phyloP scores from a whole-genome alignment of 2,888 invertebrate species.

The Vannuccia rotundouncinata region DNA sequence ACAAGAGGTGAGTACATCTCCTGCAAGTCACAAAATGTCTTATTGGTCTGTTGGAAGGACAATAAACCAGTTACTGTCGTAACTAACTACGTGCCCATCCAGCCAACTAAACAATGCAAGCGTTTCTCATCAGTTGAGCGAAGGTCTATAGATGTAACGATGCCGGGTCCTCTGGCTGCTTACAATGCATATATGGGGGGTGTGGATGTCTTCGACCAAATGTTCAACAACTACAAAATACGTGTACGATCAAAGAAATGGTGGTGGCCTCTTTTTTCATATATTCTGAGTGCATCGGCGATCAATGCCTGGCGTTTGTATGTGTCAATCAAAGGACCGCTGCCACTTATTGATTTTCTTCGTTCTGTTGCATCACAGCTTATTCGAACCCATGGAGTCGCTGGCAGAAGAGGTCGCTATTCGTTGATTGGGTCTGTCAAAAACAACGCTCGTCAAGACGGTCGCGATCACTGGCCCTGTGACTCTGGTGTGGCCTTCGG shows the following conservation, averaged over 20 bases:
- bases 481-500: not conserved
- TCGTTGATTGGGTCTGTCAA: not conserved
- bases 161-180: not conserved
- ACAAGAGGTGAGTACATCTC: not conserved
- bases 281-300: not conserved
- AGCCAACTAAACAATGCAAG: not conserved
- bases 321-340: not conserved
- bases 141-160: not conserved
- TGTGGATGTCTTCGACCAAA: conserved; percentile 18
- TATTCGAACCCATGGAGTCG: not conserved
- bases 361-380: not conserved
- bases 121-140: not conserved
- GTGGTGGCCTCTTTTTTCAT: conserved; percentile 24
- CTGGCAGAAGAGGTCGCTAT: not conserved
- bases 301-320: conserved; percentile 6
- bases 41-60: not conserved
- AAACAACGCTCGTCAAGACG: not conserved
- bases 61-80: not conserved
- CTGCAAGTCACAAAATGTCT: not conserved
- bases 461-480: conserved; percentile 8
- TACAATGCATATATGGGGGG: conserved; percentile 14
- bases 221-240: not conserved
- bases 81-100: not conserved
- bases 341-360: not conserved
- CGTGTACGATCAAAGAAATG: conserved; percentile 12